phyloP scores from a whole-genome alignment of 2,113 vertebrate genomes.

The Thermophis baileyi region DNA sequence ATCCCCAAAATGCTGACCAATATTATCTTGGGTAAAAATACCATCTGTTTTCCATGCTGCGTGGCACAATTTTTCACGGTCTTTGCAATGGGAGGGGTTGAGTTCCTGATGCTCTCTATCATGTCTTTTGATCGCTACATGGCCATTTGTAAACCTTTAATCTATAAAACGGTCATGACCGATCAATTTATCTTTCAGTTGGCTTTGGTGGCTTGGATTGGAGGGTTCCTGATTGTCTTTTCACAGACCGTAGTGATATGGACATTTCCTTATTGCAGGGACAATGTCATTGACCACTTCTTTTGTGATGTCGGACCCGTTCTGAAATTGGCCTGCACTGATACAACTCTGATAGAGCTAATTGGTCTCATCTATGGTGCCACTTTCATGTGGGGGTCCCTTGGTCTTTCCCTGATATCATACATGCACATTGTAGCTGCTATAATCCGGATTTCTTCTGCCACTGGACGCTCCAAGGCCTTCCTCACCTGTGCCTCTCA shows the following conservation, averaged over 20 bases:
- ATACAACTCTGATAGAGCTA: not conserved
- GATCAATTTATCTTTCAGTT: slow-evolving; percentile 19
- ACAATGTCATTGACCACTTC: not conserved
- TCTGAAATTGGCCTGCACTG: not conserved
- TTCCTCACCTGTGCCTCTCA: not conserved
- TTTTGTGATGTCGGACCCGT: not conserved
- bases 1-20: slow-evolving; percentile 27
- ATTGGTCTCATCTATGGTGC: not conserved
- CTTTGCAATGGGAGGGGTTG: not conserved
- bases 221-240: slow-evolving; percentile 43
- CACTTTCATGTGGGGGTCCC: not conserved
- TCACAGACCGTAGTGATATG: slow-evolving; percentile 31
- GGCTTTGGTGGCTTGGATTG: slow-evolving; percentile 29
- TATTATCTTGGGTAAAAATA: not conserved
- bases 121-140: not conserved
- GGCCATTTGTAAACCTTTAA: not conserved
- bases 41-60: slow-evolving; percentile 25
- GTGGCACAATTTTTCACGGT: slow-evolving; percentile 25
- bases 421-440: not conserved
- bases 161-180: slow-evolving; percentile 44
- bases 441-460: not conserved
- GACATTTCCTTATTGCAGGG: slow-evolving; percentile 46
- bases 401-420: not conserved
- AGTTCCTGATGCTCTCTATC: not conserved
- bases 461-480: not conserved